A percentile compares a stretch with the other conserved stretches of the same genome.
Conservation (phyloP, 2,888 invertebrate species). For the Odontothrips loti region DNA sequence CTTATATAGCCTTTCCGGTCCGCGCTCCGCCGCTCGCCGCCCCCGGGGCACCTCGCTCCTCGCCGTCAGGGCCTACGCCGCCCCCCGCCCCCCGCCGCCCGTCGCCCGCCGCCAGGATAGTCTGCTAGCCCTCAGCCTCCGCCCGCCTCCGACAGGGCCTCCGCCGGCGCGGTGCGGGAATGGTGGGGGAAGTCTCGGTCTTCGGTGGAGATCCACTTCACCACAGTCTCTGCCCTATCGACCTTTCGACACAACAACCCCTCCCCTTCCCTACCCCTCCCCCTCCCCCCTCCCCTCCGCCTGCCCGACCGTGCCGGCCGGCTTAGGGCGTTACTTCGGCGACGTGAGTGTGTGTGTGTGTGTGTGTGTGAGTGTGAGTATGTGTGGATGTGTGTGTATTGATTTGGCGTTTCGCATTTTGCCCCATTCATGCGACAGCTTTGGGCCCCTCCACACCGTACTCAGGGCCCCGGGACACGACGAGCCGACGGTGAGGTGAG, state of each 20-base stretch:
- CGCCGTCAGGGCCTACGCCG: neutral
- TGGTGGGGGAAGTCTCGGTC: no score
- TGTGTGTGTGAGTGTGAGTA: no score
- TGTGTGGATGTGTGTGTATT: no score
- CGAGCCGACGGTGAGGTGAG: no score
- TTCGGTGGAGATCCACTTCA: neutral
- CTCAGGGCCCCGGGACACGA: no score
- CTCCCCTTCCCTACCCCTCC: neutral
- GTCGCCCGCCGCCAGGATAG: neutral
- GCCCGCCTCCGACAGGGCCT: no score
- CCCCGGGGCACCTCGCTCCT: no score
- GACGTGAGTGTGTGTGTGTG: no score
- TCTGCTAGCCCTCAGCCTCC: neutral
- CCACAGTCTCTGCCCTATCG: neutral
- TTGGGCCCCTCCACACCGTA: no score
- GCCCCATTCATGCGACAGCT: no score
- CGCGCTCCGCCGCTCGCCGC: neutral
- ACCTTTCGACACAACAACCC: conserved; percentile 1
- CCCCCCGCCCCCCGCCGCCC: neutral
- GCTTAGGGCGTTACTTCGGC: neutral
- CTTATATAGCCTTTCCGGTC: conserved; percentile 11
- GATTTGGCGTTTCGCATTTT: no score
- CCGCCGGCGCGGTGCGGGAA: no score
- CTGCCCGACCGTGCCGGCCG: neutral
- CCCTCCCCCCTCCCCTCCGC: neutral